Conservation (phyloP, 2,888 invertebrate genomes). For the Beris chalybata region DNA sequence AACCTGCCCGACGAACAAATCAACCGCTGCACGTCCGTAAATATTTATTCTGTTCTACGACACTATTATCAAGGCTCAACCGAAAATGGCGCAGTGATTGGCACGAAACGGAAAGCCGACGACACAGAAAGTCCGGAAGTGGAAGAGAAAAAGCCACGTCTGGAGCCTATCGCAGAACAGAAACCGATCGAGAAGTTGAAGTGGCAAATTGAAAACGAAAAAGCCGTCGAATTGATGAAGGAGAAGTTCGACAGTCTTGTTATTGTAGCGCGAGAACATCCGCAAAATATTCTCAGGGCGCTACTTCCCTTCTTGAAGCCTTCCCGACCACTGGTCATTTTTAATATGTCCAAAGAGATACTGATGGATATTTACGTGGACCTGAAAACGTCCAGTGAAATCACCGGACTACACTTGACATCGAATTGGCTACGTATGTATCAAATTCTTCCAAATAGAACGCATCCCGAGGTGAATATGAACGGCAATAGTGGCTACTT, state of each 20-base stretch:
- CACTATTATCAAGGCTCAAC: constrained; percentile 65
- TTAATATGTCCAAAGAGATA: constrained; percentile 78
- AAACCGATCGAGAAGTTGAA: constrained; percentile 57
- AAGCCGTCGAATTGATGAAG: constrained; percentile 65
- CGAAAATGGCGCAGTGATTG: constrained; percentile 40
- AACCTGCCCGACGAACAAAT: constrained; percentile 74
- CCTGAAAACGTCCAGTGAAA: constrained; percentile 71
- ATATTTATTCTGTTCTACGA: constrained; percentile 73
- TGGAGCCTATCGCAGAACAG: constrained; percentile 47
- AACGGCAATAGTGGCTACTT: constrained; percentile 86
- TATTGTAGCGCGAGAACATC: constrained; percentile 84
- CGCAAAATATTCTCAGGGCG: constrained; percentile 73
- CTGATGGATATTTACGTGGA: constrained; percentile 80
- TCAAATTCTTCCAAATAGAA: constrained; percentile 87
- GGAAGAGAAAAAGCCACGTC: constrained; percentile 48
- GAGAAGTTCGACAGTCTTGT: constrained; percentile 74
- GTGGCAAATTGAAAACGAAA: constrained; percentile 71
- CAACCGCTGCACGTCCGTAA: constrained; percentile 72
- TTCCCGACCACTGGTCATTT: constrained; percentile 85
- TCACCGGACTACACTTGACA: constrained; percentile 75
- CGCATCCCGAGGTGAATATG: constrained; percentile 94
- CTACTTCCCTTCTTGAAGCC: constrained; percentile 76
- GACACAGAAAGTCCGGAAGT: constrained; percentile 36
- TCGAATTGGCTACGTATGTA: constrained; percentile 88
- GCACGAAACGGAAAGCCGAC: constrained; percentile 36